Conservation (phyloP, 2,113 vertebrate genomes). For the Tyrannus savana region DNA sequence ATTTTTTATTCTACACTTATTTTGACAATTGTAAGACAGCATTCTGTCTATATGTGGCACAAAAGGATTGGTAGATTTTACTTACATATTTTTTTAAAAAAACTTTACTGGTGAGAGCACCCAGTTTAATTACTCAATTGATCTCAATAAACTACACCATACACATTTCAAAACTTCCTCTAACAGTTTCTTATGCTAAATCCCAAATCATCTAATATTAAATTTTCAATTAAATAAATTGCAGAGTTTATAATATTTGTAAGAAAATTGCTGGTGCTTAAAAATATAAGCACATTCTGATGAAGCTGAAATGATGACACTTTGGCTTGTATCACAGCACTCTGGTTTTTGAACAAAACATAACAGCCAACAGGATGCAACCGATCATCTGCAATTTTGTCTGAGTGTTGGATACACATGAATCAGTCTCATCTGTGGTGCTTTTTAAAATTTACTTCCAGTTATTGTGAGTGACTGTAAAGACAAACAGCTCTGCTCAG, state of each 20-base stretch:
- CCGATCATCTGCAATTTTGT: neutral
- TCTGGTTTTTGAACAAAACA: neutral
- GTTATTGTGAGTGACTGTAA: neutral
- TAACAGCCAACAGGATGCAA: slow-evolving; percentile 9
- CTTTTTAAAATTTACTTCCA: neutral
- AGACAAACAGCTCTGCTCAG: neutral
- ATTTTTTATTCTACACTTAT: slow-evolving; percentile 30
- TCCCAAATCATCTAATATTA: neutral
- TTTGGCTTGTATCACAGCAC: neutral
- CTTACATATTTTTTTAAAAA: neutral
- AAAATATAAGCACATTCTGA: neutral
- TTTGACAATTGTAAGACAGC: neutral
- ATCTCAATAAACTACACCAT: slow-evolving; percentile 4
- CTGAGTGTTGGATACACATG: slow-evolving; percentile 1
- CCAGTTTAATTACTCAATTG: slow-evolving; percentile 28
- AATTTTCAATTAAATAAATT: slow-evolving; percentile 37
- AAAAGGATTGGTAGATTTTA: slow-evolving; percentile 28
- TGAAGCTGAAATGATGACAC: slow-evolving; percentile 15
- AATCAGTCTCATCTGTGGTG: neutral
- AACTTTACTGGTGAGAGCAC: slow-evolving; percentile 2
- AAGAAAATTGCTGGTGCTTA: slow-evolving; percentile 3
- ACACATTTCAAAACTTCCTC: neutral
- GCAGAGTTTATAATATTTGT: neutral
- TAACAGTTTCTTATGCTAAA: neutral
- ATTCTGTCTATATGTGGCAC: neutral